Conservation (phyloP, 1,140 invertebrate genomes). For the Hyles euphorbiae region DNA sequence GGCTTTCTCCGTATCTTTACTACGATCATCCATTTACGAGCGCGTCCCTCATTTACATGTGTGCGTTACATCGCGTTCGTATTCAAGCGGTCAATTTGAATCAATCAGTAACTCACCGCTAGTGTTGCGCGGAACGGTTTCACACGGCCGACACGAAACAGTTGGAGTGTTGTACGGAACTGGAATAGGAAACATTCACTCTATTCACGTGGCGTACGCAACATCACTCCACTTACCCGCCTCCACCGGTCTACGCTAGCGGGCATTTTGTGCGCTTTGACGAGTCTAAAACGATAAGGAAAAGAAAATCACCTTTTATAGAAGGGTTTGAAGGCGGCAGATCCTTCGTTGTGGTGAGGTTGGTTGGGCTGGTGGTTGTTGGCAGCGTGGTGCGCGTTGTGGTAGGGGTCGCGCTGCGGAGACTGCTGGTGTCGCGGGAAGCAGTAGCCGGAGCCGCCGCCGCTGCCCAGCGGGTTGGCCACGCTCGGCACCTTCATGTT, state of each 20-base stretch:
- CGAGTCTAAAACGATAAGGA: slow-evolving; percentile 3
- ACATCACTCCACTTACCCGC: slow-evolving; percentile 4
- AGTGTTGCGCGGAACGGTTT: slow-evolving; percentile 34
- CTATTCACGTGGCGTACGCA: slow-evolving; percentile 36
- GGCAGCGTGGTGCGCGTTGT: slow-evolving; percentile 74
- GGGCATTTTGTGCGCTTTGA: not conserved
- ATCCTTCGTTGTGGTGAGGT: slow-evolving; percentile 78
- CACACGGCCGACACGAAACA: slow-evolving; percentile 51
- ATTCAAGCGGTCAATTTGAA: slow-evolving; percentile 37
- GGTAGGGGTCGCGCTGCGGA: slow-evolving; percentile 71
- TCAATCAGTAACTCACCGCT: slow-evolving; percentile 51
- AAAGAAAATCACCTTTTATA: slow-evolving; percentile 85
- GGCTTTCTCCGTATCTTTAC: slow-evolving; percentile 59
- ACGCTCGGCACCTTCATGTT: slow-evolving; percentile 91
- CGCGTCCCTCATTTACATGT: slow-evolving; percentile 49
- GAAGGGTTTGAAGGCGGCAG: slow-evolving; percentile 89
- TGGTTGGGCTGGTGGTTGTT: slow-evolving; percentile 75
- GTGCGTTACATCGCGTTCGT: slow-evolving; percentile 24
- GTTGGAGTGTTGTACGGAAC: slow-evolving; percentile 41
- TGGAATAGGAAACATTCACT: slow-evolving; percentile 53
- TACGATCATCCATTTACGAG: slow-evolving; percentile 61
- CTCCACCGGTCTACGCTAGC: not conserved
- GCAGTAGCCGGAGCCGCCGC: slow-evolving; percentile 72
- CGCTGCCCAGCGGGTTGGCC: slow-evolving; percentile 76
- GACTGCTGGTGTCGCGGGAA: slow-evolving; percentile 75